Base-by-base conservation (phyloP, 2,888 invertebrate genomes). In the Iselma pallidipennis region DNA sequence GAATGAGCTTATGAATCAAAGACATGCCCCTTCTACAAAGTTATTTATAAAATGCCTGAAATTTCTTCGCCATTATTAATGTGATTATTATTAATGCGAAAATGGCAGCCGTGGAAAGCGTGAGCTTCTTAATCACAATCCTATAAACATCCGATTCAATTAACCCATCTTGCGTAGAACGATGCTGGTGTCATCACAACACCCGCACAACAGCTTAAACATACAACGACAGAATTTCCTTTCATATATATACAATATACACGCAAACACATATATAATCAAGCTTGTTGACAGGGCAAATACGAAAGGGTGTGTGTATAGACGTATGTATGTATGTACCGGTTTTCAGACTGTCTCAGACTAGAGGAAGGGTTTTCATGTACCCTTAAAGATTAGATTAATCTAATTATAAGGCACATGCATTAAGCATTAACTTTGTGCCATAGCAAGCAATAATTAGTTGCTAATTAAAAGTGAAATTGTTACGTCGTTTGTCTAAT, bases 391-490 rank as follows among this genome's bases (percentile, higher is more conserved):
- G 56, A 62, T 62, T 62, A 53, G 55, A 62, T 63, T 63, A 63
- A 53, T 57, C 45, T 26, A 55, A 62, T 64, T 53, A 54, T 49
- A 60, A 57, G 51, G 52, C 60, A 52, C 55, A 56, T 63, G 58
- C 55, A 61, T 55, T 33, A 55, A 51, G 26, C 58, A 59, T 55
- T 52, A 61, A 42, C 45, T 48, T 37, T 25, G 31, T 42, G 53
- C 25, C 57, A 55, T 61, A 51, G 49, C 57, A 67, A 64, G 21
- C 67, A 66, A 72, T 69, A 69, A 70, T 72, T 70, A 71, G 62
- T 66, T 65, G 57, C 70, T 72, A 74, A 75, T 74, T 74, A 74
- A 72, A 73, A 74, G 72, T 69, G 67, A 65, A 73, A 73, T 71
- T 73, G 73, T 74, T 69, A 66, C 61, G 64, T 64, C 65, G 72